Base-by-base conservation (phyloP, 1,140 invertebrate species). In the Drosophila subpulchrella region DNA sequence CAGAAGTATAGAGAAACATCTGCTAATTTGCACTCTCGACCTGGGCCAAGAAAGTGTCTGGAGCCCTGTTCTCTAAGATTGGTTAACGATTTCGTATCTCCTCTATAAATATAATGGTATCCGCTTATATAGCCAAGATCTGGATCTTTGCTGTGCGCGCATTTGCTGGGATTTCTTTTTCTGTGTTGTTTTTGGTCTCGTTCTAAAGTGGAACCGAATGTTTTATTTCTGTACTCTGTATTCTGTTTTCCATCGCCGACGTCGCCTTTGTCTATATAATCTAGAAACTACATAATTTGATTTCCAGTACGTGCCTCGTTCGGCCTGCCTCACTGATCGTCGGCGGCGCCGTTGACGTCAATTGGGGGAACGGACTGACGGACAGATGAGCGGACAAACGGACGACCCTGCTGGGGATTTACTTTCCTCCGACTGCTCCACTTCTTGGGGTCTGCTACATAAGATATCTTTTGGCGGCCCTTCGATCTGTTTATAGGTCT, bases 251-350 rank as follows among this genome's bases (percentile, higher is more conserved):
- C 71, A 73, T 70, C 11, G 68, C 38, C 48, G 46, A 24, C 34
- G 70, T 36, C 42, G 50, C 73, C 48, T 58, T 67, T 66, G 72
- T 60, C 55, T 59, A 67, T 67, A 67, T 51, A 65, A 46, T 68
- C 60, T 68, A 53, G 63, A 70, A 60, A 57, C 62, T 73, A 78
- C 56, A 82, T 75, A 39, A 86, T 86, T 82, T 82, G 75, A 86
- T 86, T 85, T 86, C 82, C 82, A 86, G 82, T 82, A 86, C 83
- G 82, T 86, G 83, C 82, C 70, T 63, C 68, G 41, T 56, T 36
- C 39, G 72, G 72, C 75, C 81, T 86, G 78, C 76, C 66, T 67
- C 71, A 80, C 66, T 76, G 74, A 81, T 58, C 75, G 39, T 30
- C 42, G 48, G 58, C 61, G 75, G 65, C 80, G 81, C 75, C 75